Evolutionary conservation across 1,140 invertebrate species (phyloP), one percentile per base, ranked within the genome.

Genomic region (Octopus bimaculoides): DNA sequence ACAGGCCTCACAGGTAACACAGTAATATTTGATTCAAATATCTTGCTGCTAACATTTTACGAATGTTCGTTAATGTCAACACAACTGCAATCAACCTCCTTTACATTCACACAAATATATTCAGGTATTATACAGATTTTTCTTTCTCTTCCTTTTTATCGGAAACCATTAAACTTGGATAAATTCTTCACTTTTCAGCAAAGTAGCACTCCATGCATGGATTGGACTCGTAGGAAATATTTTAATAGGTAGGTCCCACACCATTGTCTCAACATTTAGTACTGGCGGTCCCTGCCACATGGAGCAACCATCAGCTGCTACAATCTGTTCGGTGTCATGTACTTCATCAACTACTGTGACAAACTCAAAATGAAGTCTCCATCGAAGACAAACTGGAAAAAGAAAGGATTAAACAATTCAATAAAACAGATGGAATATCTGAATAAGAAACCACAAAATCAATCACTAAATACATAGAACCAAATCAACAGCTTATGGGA

Each of bases 311-410:
- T 92, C 87, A 26, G 88, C 84, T 54, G 86, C 84, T 74, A 80
- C 83, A 8, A 82, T 80, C 20, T 79, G 78, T 79, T 81, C 82
- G 69, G 82, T 82, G 75, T 85, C 86, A 78, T 83, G 78, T 6
- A 89, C 79, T 17, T 82, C 80, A 6, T 85, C 84, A 79, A 85
- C 83, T 3, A 86, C 87, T 74, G 96, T 98, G 0, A 98, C 96
- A 92, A 99, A 99, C 89, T 99, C 97, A 91, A 99, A 98, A 90
- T 98, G 97, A 41, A 99, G 91, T 78, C 95, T 92, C 97, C 97
- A 99, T 88, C 94, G 93, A 75, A 98, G 91, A 75, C 93, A 94
- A 0, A 98, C 96, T 93, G 92, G 84, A 92, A 88, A 82, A 80
- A 81, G 80, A 78, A 79, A 52, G 77, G 78, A 90, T 6, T 41